Percentiles rank a stretch among this genome's conserved stretches.
Evolutionary conservation across 2,797 vertebrate species (phyloP).

Genomic region (Channa striata): DNA sequence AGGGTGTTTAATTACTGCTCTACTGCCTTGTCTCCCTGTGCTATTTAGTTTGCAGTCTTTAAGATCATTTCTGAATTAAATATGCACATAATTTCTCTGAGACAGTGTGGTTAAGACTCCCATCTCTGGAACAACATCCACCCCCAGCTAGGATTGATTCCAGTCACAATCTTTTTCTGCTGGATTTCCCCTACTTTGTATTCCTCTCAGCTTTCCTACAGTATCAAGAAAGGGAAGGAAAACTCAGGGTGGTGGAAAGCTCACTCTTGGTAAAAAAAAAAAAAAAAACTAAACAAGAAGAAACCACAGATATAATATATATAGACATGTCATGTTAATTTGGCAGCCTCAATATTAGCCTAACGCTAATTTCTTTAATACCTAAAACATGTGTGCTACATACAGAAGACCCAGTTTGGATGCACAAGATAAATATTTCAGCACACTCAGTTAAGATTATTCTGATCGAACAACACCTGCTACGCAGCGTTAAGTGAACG

Average conservation of each 20-base stretch:
- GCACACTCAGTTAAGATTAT: slow-evolving; percentile 23
- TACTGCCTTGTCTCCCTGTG: slow-evolving; percentile 2
- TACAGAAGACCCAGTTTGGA: not conserved
- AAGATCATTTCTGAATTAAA: slow-evolving; percentile 57
- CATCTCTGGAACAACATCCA: slow-evolving; percentile 65
- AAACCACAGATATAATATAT: slow-evolving; percentile 20
- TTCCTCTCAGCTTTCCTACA: slow-evolving; percentile 70
- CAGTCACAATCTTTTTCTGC: slow-evolving; percentile 63
- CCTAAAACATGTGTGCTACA: slow-evolving; percentile 2
- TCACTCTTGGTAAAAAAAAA: not conserved
- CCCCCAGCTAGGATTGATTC: slow-evolving; percentile 72
- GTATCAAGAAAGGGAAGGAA: slow-evolving; percentile 62
- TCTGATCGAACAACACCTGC: slow-evolving; percentile 50
- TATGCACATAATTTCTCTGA: slow-evolving; percentile 68
- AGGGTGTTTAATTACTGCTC: slow-evolving; percentile 39
- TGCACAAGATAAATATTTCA: slow-evolving; percentile 39
- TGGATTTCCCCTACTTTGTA: slow-evolving; percentile 72
- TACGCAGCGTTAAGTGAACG: slow-evolving; percentile 35
- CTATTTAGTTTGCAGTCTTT: slow-evolving; percentile 36
- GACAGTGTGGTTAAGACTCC: slow-evolving; percentile 55
- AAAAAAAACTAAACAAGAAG: slow-evolving; percentile 8
- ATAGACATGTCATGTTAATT: slow-evolving; percentile 22
- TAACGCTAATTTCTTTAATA: slow-evolving; percentile 12
- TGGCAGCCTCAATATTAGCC: not conserved
- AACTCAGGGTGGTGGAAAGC: slow-evolving; percentile 48